Evolutionary conservation across 2,797 vertebrate species (phyloP), one percentile per base, ranked within the genome.

Genomic region (Geotrypetes seraphini): DNA sequence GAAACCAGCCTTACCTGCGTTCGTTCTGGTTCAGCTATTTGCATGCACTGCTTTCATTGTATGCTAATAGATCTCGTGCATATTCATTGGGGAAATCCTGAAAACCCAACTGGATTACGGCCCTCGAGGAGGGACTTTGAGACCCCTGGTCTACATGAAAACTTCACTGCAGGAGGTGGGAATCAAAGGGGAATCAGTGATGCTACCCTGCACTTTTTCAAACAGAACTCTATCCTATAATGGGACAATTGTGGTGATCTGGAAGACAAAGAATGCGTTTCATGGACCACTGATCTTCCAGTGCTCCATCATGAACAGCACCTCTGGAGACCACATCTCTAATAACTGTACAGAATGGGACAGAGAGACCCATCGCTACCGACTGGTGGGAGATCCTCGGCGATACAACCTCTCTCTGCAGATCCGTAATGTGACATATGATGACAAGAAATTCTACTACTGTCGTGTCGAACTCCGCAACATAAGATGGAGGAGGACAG

Each of bases 211-310:
- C 21, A 11, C 2, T 21, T 22, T 22, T 21, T 4, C 10, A 11
- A 11, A 22, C 21, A 21, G 21, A 11, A 0, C 1, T 1, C 3
- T 2, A 11, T 1, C 7, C 11, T 22, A 22, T 21, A 7, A 0
- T 2, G 11, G 21, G n/a, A 1, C 11, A 2, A 22, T 22, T 21
- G 2, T 2, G 21, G 21, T n/a, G 21, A 22, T 22, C 21, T 22
- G 21, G 21, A n/a, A 22, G 6, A 11, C 21, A 4, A 4, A n/a
- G 7, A n/a, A n/a, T n/a, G n/a, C n/a, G n/a, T n/a, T n/a, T n/a
- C n/a, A n/a, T n/a, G n/a, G n/a, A n/a, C n/a, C n/a, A n/a, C n/a
- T n/a, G n/a, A 6, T 22, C 4, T n/a, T 22, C 11, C 11, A n/a
- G 6, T 22, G 21, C 21, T 2, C 6, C 20, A 20, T 22, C 20